Evolutionary conservation across 1,140 invertebrate genomes (phyloP).

Genomic region (Linepithema humile): DNA sequence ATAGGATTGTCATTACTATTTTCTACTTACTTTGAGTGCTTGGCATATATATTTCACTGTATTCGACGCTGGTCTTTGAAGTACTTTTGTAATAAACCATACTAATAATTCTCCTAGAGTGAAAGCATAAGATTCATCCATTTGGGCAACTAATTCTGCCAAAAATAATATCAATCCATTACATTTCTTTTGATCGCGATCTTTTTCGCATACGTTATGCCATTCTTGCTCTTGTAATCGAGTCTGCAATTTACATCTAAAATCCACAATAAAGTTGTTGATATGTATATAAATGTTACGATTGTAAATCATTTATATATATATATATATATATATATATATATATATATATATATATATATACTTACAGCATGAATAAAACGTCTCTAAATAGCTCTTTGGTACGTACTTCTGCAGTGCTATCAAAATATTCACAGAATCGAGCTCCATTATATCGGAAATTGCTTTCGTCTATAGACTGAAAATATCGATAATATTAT

Average conservation of each 20-base stretch:
- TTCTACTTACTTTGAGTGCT: slow-evolving; percentile 80
- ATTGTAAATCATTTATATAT: too few relatives aligned
- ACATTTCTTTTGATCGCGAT: slow-evolving; percentile 79
- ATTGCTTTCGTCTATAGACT: slow-evolving; percentile 88
- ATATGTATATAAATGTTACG: background rate
- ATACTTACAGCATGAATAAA: slow-evolving; percentile 79
- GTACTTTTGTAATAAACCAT: slow-evolving; percentile 77
- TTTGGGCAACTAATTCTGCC: slow-evolving; percentile 82
- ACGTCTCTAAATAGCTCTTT: slow-evolving; percentile 82
- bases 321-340: too few relatives aligned
- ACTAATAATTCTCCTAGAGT: slow-evolving; percentile 79
- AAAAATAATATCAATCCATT: slow-evolving; percentile 82
- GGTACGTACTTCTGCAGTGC: background rate
- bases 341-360: too few relatives aligned
- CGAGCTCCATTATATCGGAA: slow-evolving; percentile 88
- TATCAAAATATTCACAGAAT: slow-evolving; percentile 86
- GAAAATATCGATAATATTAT: slow-evolving; percentile 57
- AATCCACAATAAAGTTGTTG: slow-evolving; percentile 15
- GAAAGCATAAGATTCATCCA: slow-evolving; percentile 75
- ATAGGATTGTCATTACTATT: background rate
- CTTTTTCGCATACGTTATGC: slow-evolving; percentile 70
- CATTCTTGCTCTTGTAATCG: slow-evolving; percentile 71
- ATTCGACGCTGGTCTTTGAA: slow-evolving; percentile 79
- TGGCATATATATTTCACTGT: slow-evolving; percentile 84
- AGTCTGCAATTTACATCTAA: slow-evolving; percentile 79